Evolutionary conservation across 1,140 invertebrate species (phyloP), one percentile per base, ranked within the genome.

Genomic region (Stegodyphus mimosarum): DNA sequence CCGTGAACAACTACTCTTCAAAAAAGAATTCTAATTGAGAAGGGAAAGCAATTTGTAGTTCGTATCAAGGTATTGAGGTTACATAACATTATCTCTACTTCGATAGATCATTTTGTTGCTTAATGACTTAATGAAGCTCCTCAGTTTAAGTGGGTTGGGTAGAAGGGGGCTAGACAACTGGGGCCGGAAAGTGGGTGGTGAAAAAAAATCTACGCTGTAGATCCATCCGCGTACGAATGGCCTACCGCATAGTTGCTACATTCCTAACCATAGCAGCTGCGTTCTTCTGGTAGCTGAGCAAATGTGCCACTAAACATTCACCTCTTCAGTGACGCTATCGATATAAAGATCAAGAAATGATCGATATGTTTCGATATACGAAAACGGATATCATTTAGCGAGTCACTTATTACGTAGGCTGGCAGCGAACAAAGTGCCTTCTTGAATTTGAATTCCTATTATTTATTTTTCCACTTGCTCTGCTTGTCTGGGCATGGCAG

Each of bases 51-150:
- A 83, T 83, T 83, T 83, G 80, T 74, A 50, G 70, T 60, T 17
- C 69, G 51, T 74, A 83, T 83, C 79, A 63, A 83, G 80, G 80
- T 71, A 83, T 74, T 74, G 80, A 33, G 80, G 80, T 83, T 83
- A 74, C 80, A 66, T 72, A 74, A 74, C 80, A 74, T 74, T 74
- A 83, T 83, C 80, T 83, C 63, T 53, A 18, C 50, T 66, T 50
- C 80, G 51, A 83, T 83, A 73, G 70, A 83, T 83, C 80, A 83
- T 83, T 83, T 83, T 74, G 80, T 73, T 33, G 50, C 80, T 83
- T 83, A 83, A 83, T 83, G 80, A 83, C 80, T 83, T 83, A 83
- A 83, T 83, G 80, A 83, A 83, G 72, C 71, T 80, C 55, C 66
- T 81, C 55, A 72, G 78, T 72, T 18, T 73, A 74, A 74, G 80